These are phyloP conservation scores for Coranthus polyacanthus DNA, from an alignment of 2,797 vertebrate species.

Conservation along the genomic window DNA sequence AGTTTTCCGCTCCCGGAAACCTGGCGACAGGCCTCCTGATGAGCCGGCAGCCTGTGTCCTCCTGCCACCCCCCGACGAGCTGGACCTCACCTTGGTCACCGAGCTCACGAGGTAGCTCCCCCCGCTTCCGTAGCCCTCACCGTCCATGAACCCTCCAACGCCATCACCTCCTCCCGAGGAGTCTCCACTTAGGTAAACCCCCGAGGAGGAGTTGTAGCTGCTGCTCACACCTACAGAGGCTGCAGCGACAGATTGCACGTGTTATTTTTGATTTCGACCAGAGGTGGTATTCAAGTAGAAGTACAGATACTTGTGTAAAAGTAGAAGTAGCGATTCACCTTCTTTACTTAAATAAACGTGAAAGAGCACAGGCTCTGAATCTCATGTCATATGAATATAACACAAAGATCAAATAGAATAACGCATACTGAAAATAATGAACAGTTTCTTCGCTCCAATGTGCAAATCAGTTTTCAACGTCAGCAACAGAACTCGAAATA, in stretches of 20 bases:
- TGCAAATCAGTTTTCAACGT: too few species aligned
- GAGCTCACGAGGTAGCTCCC: conserved; percentile 75
- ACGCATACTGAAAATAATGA: too few species aligned
- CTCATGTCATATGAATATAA: too few species aligned
- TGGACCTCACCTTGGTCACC: conserved; percentile 83
- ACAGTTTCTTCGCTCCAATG: too few species aligned
- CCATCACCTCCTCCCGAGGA: conserved; percentile 74
- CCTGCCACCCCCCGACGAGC: conserved; percentile 87
- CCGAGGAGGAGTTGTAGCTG: conserved; percentile 77
- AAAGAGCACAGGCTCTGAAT: too few species aligned
- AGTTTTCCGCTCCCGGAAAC: conserved; percentile 89
- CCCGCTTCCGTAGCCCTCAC: conserved; percentile 62
- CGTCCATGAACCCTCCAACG: conserved; percentile 59
- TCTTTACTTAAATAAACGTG: too few species aligned
- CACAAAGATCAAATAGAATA: too few species aligned
- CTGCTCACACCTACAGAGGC: conserved; percentile 79
- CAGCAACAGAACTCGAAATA: too few species aligned
- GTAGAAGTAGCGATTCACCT: too few species aligned
- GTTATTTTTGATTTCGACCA: conserved; percentile 28
- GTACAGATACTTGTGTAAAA: too few species aligned
- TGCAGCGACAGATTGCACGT: conserved; percentile 40
- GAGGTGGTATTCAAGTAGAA: too few species aligned
- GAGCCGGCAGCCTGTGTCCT: conserved; percentile 87
- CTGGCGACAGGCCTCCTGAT: conserved; percentile 88
- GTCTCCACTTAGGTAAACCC: conserved; percentile 76